Evolutionary conservation across 2,797 vertebrate genomes (phyloP), one percentile per base, ranked within the genome.

Genomic region (Columba guinea): DNA sequence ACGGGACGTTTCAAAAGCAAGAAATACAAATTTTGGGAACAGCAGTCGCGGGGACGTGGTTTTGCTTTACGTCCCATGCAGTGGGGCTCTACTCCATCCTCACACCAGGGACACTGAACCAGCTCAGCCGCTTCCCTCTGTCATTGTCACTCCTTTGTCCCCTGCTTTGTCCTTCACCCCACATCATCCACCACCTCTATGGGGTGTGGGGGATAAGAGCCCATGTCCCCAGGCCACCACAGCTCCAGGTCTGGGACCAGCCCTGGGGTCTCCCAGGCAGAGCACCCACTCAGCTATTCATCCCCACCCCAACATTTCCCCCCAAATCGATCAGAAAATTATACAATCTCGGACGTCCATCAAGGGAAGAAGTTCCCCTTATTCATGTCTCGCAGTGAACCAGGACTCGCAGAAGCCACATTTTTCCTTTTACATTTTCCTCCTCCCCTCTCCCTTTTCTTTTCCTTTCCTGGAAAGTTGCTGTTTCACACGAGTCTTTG

Each of bases 21-120:
- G 60, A 76, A 90, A 74, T 10, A 26, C 6, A 24, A 64, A 35
- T 65, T 51, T 22, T 5, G 12, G 63, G 67, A 94, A 34, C 56
- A 60, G 91, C 53, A 80, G 22, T 44, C 21, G 0, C 15, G n/a
- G 59, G 44, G 67, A 78, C 0, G 2, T 32, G 27, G 20, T 9
- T 46, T 58, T 63, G 21, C 52, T 35, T 35, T 15, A 7, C 4
- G 7, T 11, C 64, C 71, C 27, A 7, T 0, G 0, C 0, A 3
- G 58, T 23, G 48, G 19, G 34, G 5, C 21, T 21, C 15, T 9
- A 73, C 41, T 64, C 28, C 34, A 24, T 53, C 26, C 26, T 59
- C 63, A 7, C 28, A 55, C 34, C 1, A 1, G 39, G 18, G 34
- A 9, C 67, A 62, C 48, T 0, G 0, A 58, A 13, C 17, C 44